Conservation (phyloP, 1,140 invertebrate genomes). For the Conus ventricosus region DNA sequence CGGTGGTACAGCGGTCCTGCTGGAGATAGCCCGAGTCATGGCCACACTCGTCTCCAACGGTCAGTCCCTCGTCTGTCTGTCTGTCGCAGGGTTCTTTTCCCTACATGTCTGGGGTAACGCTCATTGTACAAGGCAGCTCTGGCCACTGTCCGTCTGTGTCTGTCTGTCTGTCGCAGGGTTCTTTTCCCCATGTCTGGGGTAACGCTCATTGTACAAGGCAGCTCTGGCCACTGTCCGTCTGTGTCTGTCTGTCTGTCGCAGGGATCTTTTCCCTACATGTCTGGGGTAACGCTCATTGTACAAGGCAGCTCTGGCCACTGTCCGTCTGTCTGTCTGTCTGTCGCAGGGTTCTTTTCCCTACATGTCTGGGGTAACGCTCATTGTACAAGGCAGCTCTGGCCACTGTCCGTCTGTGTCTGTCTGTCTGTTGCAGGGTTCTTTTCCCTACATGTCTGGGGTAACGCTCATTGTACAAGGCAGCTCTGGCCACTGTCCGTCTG, state of each 20-base stretch:
- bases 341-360: too few species aligned
- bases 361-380: too few species aligned
- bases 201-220: too few species aligned
- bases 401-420: neutral
- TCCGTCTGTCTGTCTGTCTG: neutral
- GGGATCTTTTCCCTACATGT: neutral
- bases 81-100: neutral
- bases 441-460: too few species aligned
- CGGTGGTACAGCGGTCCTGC: constrained; percentile 77
- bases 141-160: neutral
- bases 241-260: neutral
- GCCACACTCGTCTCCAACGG: constrained; percentile 70
- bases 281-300: too few species aligned
- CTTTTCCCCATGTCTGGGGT: neutral
- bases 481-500: too few species aligned
- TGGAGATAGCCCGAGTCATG: constrained; percentile 78
- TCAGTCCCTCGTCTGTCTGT: constrained; percentile 25
- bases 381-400: too few species aligned
- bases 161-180: neutral
- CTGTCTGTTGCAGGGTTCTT: neutral
- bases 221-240: too few species aligned
- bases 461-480: too few species aligned
- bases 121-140: too few species aligned
- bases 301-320: neutral
- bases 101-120: too few species aligned